Evolutionary conservation across 1,140 invertebrate genomes (phyloP).

Genomic region (Nebria ingens): DNA sequence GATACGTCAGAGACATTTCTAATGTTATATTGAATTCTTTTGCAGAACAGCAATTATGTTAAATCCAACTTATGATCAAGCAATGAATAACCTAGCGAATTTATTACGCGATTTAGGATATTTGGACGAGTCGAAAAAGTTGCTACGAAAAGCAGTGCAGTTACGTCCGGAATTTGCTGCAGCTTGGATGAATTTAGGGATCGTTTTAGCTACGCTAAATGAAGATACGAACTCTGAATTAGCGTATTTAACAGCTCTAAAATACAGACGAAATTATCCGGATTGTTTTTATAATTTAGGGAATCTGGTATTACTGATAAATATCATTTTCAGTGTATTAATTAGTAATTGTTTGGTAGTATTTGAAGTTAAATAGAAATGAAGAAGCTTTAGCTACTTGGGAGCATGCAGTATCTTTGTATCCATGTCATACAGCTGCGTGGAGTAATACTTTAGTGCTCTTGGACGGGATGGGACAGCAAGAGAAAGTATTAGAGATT

Average conservation of each 20-base stretch:
- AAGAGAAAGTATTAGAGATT: slow-evolving; percentile 56
- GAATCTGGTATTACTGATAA: slow-evolving; percentile 56
- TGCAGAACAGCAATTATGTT: slow-evolving; percentile 37
- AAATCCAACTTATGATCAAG: slow-evolving; percentile 87
- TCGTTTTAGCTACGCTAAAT: slow-evolving; percentile 68
- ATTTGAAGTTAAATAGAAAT: slow-evolving; percentile 43
- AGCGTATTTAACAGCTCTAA: slow-evolving; percentile 71
- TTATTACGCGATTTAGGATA: slow-evolving; percentile 70
- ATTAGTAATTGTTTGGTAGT: slow-evolving; percentile 38
- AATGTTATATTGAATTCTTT: not conserved
- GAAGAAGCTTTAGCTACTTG: slow-evolving; percentile 54
- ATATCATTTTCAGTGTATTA: slow-evolving; percentile 6
- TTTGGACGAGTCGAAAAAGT: slow-evolving; percentile 60
- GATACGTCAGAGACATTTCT: not conserved
- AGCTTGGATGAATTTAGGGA: slow-evolving; percentile 97
- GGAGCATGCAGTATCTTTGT: slow-evolving; percentile 67
- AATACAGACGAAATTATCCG: slow-evolving; percentile 68
- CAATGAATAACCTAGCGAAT: slow-evolving; percentile 95
- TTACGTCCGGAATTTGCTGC: slow-evolving; percentile 79
- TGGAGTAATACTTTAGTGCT: slow-evolving; percentile 89
- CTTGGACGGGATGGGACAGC: slow-evolving; percentile 66
- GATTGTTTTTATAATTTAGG: slow-evolving; percentile 93
- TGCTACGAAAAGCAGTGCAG: slow-evolving; percentile 62
- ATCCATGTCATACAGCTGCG: slow-evolving; percentile 66
- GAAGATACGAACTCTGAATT: slow-evolving; percentile 60